Conservation (phyloP, 2,113 vertebrate genomes). For the Brachionichthys hirsutus region DNA sequence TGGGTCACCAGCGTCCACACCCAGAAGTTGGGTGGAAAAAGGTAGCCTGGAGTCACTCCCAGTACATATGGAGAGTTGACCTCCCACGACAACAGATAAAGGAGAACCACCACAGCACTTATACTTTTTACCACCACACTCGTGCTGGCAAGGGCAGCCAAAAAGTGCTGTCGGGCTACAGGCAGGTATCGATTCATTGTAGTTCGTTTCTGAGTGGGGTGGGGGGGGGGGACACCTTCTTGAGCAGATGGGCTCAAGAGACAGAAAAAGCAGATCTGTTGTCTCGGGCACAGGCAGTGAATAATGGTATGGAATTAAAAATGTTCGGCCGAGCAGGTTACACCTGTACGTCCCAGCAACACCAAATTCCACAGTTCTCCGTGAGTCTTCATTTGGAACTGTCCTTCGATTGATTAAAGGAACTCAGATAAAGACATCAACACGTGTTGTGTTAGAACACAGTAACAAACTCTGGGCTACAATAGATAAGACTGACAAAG, state of each 20-base stretch:
- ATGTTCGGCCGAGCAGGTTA: conserved; percentile 20
- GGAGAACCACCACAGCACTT: conserved; percentile 82
- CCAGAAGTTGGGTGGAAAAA: conserved; percentile 96
- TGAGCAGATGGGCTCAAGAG: conserved; percentile 25
- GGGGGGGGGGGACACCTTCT: conserved; percentile 9
- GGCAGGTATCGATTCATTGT: conserved; percentile 91
- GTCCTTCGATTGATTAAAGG: background rate
- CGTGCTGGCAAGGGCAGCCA: conserved; percentile 88
- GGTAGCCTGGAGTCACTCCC: conserved; percentile 90
- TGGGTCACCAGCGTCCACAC: conserved; percentile 95
- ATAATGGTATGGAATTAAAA: conserved; percentile 11
- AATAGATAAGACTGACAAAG: conserved; percentile 22
- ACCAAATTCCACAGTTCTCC: conserved; percentile 35
- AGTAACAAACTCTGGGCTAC: conserved; percentile 22
- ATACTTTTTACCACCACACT: conserved; percentile 95
- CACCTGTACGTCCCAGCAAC: conserved; percentile 28
- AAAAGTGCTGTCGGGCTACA: conserved; percentile 89
- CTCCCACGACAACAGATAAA: conserved; percentile 89
- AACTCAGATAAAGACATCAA: background rate
- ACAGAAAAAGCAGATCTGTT: background rate
- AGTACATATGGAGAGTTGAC: conserved; percentile 83
- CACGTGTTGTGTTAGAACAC: background rate
- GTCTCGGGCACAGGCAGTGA: background rate
- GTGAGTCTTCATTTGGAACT: conserved; percentile 46
- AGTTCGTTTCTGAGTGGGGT: conserved; percentile 2